phyloP scores from a whole-genome alignment of 1,140 invertebrate species.

The Myzus persicae region DNA sequence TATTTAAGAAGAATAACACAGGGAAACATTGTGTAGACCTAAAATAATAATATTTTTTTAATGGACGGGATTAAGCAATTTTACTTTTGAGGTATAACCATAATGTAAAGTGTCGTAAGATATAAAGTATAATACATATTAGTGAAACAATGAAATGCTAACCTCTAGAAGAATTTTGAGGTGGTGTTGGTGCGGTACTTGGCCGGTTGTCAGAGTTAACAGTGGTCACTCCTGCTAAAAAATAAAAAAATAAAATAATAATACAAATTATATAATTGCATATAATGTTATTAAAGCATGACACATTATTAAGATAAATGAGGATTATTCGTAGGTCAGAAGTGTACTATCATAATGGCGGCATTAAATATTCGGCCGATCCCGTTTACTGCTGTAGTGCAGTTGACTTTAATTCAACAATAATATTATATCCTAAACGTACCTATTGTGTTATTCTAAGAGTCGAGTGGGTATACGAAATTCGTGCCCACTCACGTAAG shows the following conservation, averaged over 20 bases:
- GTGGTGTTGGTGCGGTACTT: constrained; percentile 48
- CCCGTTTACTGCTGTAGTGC: not conserved
- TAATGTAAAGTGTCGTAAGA: not conserved
- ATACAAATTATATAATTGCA: not conserved
- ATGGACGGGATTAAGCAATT: not conserved
- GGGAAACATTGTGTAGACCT: not conserved
- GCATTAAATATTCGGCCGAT: not conserved
- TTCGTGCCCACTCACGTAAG: constrained; percentile 31
- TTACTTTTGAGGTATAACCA: not conserved
- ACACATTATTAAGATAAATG: not conserved
- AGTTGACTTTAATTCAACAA: not conserved
- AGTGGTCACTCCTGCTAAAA: constrained; percentile 52
- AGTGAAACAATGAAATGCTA: not conserved
- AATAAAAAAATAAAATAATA: constrained; percentile 13
- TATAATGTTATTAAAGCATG: not conserved
- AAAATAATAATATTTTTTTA: not conserved
- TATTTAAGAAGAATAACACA: too few species aligned
- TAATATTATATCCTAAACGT: not conserved
- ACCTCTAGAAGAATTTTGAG: constrained; percentile 52
- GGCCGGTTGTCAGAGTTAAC: constrained; percentile 55
- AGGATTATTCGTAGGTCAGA: not conserved
- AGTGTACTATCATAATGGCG: not conserved
- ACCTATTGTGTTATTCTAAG: not conserved
- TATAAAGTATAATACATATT: not conserved
- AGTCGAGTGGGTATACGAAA: constrained; percentile 30